Conservation (phyloP, 1,140 invertebrate species). For the Aplysia californica region DNA sequence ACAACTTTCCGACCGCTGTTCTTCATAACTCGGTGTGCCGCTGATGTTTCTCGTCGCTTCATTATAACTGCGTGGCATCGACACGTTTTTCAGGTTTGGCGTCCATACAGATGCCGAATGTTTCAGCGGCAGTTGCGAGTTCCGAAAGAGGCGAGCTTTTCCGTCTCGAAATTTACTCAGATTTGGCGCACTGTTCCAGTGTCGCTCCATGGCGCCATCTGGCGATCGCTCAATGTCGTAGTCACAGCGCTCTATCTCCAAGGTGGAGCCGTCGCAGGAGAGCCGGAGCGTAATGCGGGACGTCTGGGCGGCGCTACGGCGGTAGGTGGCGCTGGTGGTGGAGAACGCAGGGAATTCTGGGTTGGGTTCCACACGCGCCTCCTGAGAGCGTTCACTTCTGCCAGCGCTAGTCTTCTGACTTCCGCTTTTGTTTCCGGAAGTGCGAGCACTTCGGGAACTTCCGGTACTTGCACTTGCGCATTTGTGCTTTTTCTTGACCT, state of each 20-base stretch:
- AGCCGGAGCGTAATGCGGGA: constrained; percentile 34
- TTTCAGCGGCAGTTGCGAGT: constrained; percentile 10
- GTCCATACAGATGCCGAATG: constrained; percentile 10
- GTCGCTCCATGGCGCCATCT: neutral
- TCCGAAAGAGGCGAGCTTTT: neutral
- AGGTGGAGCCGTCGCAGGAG: constrained; percentile 35
- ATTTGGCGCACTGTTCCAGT: constrained; percentile 23
- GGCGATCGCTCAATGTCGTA: constrained; percentile 7
- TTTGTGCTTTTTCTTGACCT: constrained; percentile 6
- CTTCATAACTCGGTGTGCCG: too few species aligned
- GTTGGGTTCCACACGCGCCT: neutral
- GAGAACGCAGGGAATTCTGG: constrained; percentile 32
- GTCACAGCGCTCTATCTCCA: constrained; percentile 35
- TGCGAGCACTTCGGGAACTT: neutral
- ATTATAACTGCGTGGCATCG: too few species aligned
- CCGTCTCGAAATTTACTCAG: constrained; percentile 3
- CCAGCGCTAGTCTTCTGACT: neutral
- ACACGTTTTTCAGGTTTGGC: too few species aligned
- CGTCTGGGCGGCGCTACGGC: constrained; percentile 10
- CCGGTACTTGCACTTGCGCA: neutral
- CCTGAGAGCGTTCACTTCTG: neutral
- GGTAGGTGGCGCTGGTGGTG: constrained; percentile 31
- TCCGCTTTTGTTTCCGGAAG: neutral
- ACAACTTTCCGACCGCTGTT: too few species aligned
- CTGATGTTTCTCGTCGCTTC: too few species aligned